Conservation (phyloP, 2,888 invertebrate species). For the Punctoribates punctum region DNA sequence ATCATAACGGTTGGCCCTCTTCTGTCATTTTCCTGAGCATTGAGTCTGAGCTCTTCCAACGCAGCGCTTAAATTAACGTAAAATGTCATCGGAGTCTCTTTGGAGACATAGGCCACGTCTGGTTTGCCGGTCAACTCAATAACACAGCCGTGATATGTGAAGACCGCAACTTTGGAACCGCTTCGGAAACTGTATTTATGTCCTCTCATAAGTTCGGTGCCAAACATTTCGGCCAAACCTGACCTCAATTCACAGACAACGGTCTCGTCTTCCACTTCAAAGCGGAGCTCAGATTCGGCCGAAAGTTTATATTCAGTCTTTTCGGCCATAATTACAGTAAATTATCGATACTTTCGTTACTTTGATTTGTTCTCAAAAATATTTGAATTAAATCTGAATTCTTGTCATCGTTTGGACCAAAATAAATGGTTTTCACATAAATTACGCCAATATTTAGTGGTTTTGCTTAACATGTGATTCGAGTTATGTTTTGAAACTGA, state of each 20-base stretch:
- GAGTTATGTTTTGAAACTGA: background rate
- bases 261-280: conserved; percentile 72
- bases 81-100: conserved; percentile 93
- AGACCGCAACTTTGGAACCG: conserved; percentile 91
- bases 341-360: background rate
- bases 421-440: background rate
- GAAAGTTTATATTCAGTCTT: conserved; percentile 10
- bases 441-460: background rate
- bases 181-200: conserved; percentile 83
- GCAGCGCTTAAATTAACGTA: conserved; percentile 95
- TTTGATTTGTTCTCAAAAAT: too few relatives aligned
- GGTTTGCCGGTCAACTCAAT: conserved; percentile 70
- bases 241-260: conserved; percentile 65
- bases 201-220: conserved; percentile 87
- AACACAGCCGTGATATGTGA: conserved; percentile 90
- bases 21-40: conserved; percentile 66
- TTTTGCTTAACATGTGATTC: background rate
- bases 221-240: conserved; percentile 93
- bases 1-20: conserved; percentile 80
- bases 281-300: conserved; percentile 69
- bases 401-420: too few relatives aligned
- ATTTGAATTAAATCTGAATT: too few relatives aligned
- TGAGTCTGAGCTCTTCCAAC: conserved; percentile 78
- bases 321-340: background rate
- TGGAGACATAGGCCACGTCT: conserved; percentile 84